These are phyloP conservation scores for Coelopa pilipes DNA, from an alignment of 2,888 invertebrate genomes.

Conservation along the genomic window DNA sequence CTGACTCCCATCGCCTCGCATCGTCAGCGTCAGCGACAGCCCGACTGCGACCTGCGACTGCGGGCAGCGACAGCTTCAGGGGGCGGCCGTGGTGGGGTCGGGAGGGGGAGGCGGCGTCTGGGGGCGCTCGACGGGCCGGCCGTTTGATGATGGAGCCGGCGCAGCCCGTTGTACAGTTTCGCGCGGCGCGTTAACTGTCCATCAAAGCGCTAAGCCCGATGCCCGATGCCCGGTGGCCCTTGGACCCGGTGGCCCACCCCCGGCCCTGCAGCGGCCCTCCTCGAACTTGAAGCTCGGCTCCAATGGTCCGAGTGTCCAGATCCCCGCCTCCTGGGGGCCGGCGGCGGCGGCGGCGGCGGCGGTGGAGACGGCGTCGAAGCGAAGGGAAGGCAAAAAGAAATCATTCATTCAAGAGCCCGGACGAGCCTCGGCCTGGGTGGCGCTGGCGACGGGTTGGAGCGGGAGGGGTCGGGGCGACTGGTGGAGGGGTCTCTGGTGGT, in stretches of 20 bases:
- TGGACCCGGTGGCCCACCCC: background rate
- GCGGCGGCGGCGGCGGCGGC: background rate
- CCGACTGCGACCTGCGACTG: too few relatives aligned
- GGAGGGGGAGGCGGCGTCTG: too few relatives aligned
- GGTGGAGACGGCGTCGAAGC: slow-evolving; percentile 1
- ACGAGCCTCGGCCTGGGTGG: background rate
- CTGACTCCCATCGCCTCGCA: background rate
- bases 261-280: too few relatives aligned
- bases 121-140: too few relatives aligned
- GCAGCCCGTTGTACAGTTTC: slow-evolving; percentile 27
- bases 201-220: slow-evolving; percentile 27
- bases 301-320: slow-evolving; percentile 1
- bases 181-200: slow-evolving; percentile 31
- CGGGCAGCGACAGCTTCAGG: too few relatives aligned
- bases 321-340: background rate
- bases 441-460: background rate
- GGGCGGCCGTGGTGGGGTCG: too few relatives aligned
- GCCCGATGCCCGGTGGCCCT: slow-evolving; percentile 6
- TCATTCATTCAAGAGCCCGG: slow-evolving; percentile 27
- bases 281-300: background rate
- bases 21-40: background rate
- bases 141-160: background rate
- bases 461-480: background rate
- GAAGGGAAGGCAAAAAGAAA: background rate
- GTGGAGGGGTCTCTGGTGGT: too few relatives aligned